Evolutionary conservation across 2,888 invertebrate species (phyloP).

Genomic region (Tenthredo distinguenda): DNA sequence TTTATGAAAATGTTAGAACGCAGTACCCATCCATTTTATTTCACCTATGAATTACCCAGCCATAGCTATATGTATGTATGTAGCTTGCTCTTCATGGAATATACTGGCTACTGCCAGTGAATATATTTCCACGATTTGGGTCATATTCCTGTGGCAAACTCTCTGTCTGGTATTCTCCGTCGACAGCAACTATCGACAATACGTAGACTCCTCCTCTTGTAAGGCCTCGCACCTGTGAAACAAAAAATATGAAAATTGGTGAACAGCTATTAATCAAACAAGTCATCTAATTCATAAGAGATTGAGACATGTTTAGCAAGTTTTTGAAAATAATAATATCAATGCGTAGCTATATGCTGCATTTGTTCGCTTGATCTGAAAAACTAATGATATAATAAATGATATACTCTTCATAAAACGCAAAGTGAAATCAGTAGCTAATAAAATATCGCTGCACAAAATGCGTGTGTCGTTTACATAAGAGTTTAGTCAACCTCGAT

Average conservation of each 20-base stretch:
- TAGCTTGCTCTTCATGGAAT: not conserved
- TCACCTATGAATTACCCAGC: constrained; percentile 97
- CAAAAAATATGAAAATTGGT: not conserved
- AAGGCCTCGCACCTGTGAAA: constrained; percentile 86
- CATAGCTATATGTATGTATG: constrained; percentile 85
- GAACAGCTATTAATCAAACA: not conserved
- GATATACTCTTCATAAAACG: not conserved
- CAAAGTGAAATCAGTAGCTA: not conserved
- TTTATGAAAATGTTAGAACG: not conserved
- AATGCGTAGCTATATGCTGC: no score
- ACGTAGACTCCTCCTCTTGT: constrained; percentile 92
- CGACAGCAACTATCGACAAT: constrained; percentile 93
- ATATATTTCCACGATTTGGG: constrained; percentile 86
- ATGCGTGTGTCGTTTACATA: not conserved
- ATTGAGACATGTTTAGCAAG: not conserved
- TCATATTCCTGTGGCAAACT: constrained; percentile 88
- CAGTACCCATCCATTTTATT: not conserved
- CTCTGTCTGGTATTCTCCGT: constrained; percentile 86
- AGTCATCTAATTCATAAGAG: not conserved
- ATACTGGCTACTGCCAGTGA: constrained; percentile 79
- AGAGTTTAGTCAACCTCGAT: constrained; percentile 65
- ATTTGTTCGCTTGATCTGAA: not conserved
- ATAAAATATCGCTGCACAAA: not conserved
- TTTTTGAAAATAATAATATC: not conserved
- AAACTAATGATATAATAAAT: not conserved